Conservation (phyloP, 1,140 invertebrate species). For the Cyphomyrmex costatus region DNA sequence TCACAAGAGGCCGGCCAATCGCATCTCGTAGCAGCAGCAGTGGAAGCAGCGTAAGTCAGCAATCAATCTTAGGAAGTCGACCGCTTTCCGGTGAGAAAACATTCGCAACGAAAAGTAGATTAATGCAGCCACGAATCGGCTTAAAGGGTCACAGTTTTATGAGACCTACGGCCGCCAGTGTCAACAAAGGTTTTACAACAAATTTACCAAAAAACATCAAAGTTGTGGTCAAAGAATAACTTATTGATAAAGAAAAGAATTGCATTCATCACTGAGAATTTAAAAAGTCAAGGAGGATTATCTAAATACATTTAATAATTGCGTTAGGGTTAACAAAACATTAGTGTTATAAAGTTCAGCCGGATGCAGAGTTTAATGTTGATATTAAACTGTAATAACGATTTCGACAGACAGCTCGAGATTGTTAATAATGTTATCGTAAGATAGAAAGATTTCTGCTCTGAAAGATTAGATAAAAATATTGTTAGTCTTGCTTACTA, state of each 20-base stretch:
- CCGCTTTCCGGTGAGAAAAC: conserved; percentile 64
- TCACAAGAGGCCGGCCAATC: conserved; percentile 76
- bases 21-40: conserved; percentile 90
- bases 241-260: not conserved
- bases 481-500: conserved; percentile 11
- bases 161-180: conserved; percentile 89
- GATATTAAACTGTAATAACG: not conserved
- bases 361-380: not conserved
- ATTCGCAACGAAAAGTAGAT: conserved; percentile 71
- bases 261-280: not conserved
- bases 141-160: conserved; percentile 88
- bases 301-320: conserved; percentile 21
- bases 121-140: conserved; percentile 79
- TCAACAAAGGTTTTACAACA: conserved; percentile 88
- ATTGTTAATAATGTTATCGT: conserved; percentile 5
- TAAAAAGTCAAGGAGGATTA: not conserved
- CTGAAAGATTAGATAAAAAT: conserved; percentile 11
- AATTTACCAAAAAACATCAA: conserved; percentile 85
- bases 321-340: conserved; percentile 27
- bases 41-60: conserved; percentile 89
- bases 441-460: too few relatives aligned
- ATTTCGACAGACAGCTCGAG: not conserved
- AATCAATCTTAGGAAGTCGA: conserved; percentile 66
- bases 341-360: not conserved
- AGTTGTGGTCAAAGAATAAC: conserved; percentile 79